Base-by-base conservation (phyloP, 92 coral and sea anemone species). In the Umimayanthus chanpuru region DNA sequence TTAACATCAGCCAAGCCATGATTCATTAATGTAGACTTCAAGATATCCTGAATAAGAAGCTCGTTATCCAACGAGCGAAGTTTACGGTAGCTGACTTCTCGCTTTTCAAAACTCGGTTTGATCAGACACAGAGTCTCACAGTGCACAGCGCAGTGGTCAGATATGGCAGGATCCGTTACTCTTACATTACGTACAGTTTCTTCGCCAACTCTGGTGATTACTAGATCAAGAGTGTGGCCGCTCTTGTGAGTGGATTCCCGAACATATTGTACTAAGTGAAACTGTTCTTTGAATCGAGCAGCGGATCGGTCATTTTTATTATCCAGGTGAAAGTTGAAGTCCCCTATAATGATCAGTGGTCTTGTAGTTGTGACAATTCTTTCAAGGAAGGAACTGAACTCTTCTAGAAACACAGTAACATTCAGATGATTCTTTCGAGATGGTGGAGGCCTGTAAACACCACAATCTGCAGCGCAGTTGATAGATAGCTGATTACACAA, bases 101-200 rank as follows among this genome's bases (percentile, higher is more conserved):
- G 80, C 20, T 77, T 87, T 77, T 80, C 89, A 85, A 90, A 79
- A n/a, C 81, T 71, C 76, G 89, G 92, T 85, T 85, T 70, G 77
- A 39, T 68, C 88, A 85, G 77, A 85, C 88, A 85, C 79, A 85
- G 75, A 85, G 43, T 49, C 38, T 85, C 80, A 73, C 81, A 43
- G 58, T 85, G 81, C 77, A 86, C 89, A 86, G 89, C 83, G 71
- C 89, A 76, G 29, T 86, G 89, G 71, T 79, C 90, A 29, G 90
- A 87, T 87, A 87, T 79, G 90, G 89, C 89, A 77, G 90, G 90
- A 79, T 88, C 86, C 58, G 90, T 61, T 88, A 78, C 90, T 47
- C 85, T 88, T 64, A 88, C 85, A 88, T 88, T 78, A 88, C 90
- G 85, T 81, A 77, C 85, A 64, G 77, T 15, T 87, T 77, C 83